Conservation (phyloP, 2,888 invertebrate genomes). For the Ellobium chinense region DNA sequence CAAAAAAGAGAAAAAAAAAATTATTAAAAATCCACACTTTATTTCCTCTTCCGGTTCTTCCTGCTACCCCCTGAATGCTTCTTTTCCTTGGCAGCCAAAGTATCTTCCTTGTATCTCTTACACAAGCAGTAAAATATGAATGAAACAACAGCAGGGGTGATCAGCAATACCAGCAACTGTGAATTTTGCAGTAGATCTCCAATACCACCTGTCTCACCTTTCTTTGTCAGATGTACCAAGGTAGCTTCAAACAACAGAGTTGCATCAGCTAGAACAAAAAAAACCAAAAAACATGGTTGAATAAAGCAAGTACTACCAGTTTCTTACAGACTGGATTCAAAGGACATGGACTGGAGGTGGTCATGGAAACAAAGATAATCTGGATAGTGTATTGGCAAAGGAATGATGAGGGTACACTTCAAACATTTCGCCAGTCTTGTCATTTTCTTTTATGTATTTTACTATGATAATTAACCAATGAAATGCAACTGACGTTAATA, state of each 20-base stretch:
- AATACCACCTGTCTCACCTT: neutral
- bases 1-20: too few species aligned
- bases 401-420: too few species aligned
- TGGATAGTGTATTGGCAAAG: too few species aligned
- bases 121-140: conserved; percentile 51
- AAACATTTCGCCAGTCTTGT: too few species aligned
- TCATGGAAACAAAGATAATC: too few species aligned
- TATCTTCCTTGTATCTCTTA: conserved; percentile 45
- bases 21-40: neutral
- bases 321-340: too few species aligned
- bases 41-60: conserved; percentile 19
- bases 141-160: conserved; percentile 44
- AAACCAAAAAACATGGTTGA: too few species aligned
- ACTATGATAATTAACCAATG: too few species aligned
- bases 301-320: too few species aligned
- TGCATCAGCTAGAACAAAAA: conserved; percentile 58
- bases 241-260: conserved; percentile 61
- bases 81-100: conserved; percentile 28
- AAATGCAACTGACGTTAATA: too few species aligned
- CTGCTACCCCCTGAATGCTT: conserved; percentile 48
- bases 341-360: too few species aligned
- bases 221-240: conserved; percentile 57
- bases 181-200: neutral
- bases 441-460: too few species aligned
- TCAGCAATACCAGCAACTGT: conserved; percentile 40